Evolutionary conservation across 92 coral and sea anemone species (phyloP).

Genomic region (Meandrina meandrites): DNA sequence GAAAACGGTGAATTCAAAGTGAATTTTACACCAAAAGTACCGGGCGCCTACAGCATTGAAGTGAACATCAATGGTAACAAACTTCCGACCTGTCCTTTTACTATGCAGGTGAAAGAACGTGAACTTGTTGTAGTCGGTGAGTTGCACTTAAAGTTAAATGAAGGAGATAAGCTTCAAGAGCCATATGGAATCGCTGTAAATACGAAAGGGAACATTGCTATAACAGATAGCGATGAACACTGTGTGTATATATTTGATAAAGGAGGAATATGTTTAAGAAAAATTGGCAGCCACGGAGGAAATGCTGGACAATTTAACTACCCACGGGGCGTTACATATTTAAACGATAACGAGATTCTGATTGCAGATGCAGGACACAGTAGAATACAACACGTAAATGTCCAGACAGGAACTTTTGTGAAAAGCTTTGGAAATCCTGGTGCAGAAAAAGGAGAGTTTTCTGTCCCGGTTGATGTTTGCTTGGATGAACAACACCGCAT

Average conservation of each 20-base stretch:
- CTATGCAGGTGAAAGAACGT: background rate
- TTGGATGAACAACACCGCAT: too few species aligned
- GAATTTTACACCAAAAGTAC: background rate
- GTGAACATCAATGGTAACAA: background rate
- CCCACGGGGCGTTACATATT: too few species aligned
- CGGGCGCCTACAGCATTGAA: constrained; percentile 1
- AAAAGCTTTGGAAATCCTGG: background rate
- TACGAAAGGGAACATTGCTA: background rate
- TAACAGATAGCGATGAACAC: background rate
- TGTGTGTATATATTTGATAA: background rate
- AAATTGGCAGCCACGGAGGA: background rate
- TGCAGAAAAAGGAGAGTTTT: background rate
- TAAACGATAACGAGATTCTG: background rate
- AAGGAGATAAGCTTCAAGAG: background rate
- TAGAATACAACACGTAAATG: background rate
- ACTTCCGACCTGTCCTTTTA: background rate
- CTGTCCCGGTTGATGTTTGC: too few species aligned
- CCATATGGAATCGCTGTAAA: too few species aligned
- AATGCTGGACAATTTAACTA: too few species aligned
- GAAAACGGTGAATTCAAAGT: background rate
- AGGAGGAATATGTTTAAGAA: background rate
- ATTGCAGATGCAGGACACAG: background rate
- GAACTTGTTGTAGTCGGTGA: background rate
- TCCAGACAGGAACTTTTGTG: background rate
- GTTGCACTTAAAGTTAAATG: background rate